Evolutionary conservation across 2,888 invertebrate genomes (phyloP).

Genomic region (Unio delphinus): DNA sequence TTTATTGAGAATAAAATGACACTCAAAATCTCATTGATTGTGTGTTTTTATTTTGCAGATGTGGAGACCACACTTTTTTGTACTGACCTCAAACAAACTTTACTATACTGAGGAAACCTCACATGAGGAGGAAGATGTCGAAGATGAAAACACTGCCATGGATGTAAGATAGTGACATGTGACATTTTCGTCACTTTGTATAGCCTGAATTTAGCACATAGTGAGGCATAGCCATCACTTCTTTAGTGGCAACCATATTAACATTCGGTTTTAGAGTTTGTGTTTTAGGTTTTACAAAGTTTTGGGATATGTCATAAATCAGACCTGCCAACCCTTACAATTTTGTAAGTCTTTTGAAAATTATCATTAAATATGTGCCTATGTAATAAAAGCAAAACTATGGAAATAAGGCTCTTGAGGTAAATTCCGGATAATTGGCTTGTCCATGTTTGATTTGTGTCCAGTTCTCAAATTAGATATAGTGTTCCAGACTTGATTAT

Average conservation of each 20-base stretch:
- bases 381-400: no score
- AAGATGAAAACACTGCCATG: constrained; percentile 70
- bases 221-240: not conserved
- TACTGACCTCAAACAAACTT: constrained; percentile 88
- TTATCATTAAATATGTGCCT: no score
- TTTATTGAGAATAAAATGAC: not conserved
- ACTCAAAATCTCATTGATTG: not conserved
- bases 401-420: no score
- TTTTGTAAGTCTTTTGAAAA: no score
- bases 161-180: constrained; percentile 30
- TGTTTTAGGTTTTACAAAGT: no score
- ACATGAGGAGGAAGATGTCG: constrained; percentile 72
- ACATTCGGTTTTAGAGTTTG: not conserved
- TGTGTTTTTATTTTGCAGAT: constrained; percentile 74
- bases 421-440: no score
- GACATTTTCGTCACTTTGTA: no score
- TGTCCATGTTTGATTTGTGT: no score
- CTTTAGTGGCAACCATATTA: not conserved
- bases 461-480: no score
- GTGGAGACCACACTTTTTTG: constrained; percentile 95
- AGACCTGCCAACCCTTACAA: no score
- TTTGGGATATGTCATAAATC: no score
- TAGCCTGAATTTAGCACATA: not conserved
- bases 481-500: no score
- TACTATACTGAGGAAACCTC: constrained; percentile 84